These are phyloP conservation scores for Sarcophaga bullata DNA, from an alignment of 1,140 invertebrate species.

Conservation along the genomic window DNA sequence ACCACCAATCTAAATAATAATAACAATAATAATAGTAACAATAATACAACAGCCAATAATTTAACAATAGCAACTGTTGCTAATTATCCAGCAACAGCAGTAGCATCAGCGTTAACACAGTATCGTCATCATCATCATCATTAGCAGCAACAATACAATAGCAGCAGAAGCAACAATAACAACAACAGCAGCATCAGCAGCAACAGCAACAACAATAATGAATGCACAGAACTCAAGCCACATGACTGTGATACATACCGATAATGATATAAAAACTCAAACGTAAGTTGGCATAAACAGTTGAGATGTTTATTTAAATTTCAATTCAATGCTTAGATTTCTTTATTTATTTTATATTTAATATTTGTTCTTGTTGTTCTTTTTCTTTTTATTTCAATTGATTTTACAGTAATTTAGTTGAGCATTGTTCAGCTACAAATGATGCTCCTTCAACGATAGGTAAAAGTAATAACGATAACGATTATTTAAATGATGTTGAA, in stretches of 20 bases:
- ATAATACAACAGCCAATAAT: neutral
- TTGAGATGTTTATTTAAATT: too few species aligned
- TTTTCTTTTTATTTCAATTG: constrained; percentile 25
- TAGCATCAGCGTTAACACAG: neutral
- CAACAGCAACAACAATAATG: constrained; percentile 43
- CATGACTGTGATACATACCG: constrained; percentile 68
- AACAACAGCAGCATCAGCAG: constrained; percentile 41
- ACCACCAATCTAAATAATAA: constrained; percentile 59
- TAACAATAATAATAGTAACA: constrained; percentile 58
- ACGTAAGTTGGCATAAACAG: constrained; percentile 36
- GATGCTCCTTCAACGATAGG: constrained; percentile 43
- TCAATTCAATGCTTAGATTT: neutral
- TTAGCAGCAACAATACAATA: constrained; percentile 35
- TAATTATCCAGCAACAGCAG: neutral
- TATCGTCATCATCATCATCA: constrained; percentile 30
- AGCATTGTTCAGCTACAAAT: constrained; percentile 39
- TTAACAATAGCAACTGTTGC: neutral
- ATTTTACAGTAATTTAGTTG: constrained; percentile 43
- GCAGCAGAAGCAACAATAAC: constrained; percentile 37
- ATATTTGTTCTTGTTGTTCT: neutral
- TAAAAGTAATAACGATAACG: constrained; percentile 46
- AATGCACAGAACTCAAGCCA: constrained; percentile 51
- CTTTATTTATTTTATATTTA: too few species aligned
- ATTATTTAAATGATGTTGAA: constrained; percentile 59
- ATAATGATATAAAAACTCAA: constrained; percentile 47